Evolutionary conservation across 64 coral and sea anemone genomes (phyloP), one percentile per base, ranked within the genome.

Genomic region (Cladopsammia gracilis): DNA sequence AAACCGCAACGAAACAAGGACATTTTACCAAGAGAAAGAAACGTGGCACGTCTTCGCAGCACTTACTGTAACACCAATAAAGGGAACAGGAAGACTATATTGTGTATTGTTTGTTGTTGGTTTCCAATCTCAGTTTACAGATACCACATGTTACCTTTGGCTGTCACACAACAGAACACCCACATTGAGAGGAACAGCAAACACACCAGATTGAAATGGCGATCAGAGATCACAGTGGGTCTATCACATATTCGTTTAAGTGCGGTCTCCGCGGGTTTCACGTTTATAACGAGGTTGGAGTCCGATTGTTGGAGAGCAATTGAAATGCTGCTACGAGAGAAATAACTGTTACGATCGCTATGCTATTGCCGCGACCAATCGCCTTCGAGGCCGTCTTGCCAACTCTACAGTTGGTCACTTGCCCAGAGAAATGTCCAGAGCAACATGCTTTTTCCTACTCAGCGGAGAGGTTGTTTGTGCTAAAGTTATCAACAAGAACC

Each of bases 201-300:
- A 86, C 34, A 70, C 61, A 86, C 83, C 34, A 86, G 83, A 71
- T 57, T 87, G 65, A 73, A 87, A 87, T 87, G 84, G 84, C 24
- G 25, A 88, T 52, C 70, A 88, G 70, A 26, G 86, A 75, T 74
- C 70, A 75, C 86, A 88, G 70, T 74, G 70, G 86, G 70, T 75
- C 70, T 75, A 74, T 58, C 70, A 88, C 23, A 50, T 88, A 74
- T 88, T 88, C 82, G 45, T 86, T 93, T n/a, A n/a, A 82, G 44
- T 86, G 81, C 60, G 58, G 90, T 47, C 73, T 86, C 48, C 54
- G 46, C 42, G 60, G 81, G 45, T 86, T 68, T 86, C 61, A 86
- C 59, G 73, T 92, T 49, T 92, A 92, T 59, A 75, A 92, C 45
- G 71, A 92, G 45, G 68, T 46, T 86, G 90, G 90, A 92, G 50